Evolutionary conservation across 2,888 invertebrate genomes (phyloP).

Genomic region (Tachina lurida): DNA sequence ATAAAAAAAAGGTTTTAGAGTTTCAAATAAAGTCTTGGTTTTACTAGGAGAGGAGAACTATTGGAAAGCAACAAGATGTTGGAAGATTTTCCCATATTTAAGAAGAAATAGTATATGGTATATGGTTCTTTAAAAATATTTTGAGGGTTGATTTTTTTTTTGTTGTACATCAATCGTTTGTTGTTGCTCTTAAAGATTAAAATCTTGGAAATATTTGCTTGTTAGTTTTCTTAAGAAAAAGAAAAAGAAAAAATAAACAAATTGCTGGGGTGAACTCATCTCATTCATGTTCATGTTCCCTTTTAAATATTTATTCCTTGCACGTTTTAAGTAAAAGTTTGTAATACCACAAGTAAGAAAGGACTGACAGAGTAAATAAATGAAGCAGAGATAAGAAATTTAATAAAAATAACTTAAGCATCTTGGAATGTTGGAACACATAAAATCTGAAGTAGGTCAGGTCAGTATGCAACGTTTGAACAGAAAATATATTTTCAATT

Average conservation of each 20-base stretch:
- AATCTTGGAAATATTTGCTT: constrained; percentile 4
- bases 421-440: neutral
- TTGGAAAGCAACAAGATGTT: constrained; percentile 47
- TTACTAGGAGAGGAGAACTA: constrained; percentile 32
- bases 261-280: constrained; percentile 5
- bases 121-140: constrained; percentile 13
- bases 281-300: neutral
- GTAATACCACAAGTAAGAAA: neutral
- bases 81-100: neutral
- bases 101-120: constrained; percentile 6
- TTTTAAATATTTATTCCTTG: constrained; percentile 6
- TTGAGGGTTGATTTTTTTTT: constrained; percentile 40
- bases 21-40: constrained; percentile 51
- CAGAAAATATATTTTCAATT: neutral
- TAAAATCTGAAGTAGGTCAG: neutral
- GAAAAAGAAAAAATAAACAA: neutral
- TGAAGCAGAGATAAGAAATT: neutral
- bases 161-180: neutral
- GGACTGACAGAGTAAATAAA: constrained; percentile 6
- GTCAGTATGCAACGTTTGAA: neutral
- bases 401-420: neutral
- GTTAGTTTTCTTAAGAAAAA: constrained; percentile 14
- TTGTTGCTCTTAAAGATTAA: constrained; percentile 2
- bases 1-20: constrained; percentile 2
- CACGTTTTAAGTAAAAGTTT: constrained; percentile 22